Evolutionary conservation across 1,140 invertebrate genomes (phyloP).

Genomic region (Goniozus legneri): DNA sequence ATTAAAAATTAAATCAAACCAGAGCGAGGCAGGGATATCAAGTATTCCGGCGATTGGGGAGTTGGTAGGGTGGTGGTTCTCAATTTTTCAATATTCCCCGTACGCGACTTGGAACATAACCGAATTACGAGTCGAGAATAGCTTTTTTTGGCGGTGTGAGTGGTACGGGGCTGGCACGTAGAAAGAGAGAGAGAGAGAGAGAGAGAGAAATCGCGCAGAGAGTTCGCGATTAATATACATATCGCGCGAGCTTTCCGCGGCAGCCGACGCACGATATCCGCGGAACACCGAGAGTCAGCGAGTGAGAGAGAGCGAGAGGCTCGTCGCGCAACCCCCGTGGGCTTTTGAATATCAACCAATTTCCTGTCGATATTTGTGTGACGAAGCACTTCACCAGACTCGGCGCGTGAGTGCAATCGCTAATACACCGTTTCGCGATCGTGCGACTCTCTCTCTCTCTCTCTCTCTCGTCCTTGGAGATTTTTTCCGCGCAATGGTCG

Average conservation of each 20-base stretch:
- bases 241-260: conserved; percentile 30
- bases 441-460: conserved; percentile 6
- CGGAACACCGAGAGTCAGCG: conserved; percentile 21
- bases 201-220: conserved; percentile 7
- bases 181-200: conserved; percentile 13
- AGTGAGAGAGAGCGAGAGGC: no score
- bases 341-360: conserved; percentile 50
- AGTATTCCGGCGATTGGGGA: no score
- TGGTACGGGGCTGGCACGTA: conserved; percentile 7
- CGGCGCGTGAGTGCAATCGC: conserved; percentile 44
- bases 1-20: no score
- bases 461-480: neutral
- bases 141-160: conserved; percentile 30
- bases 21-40: no score
- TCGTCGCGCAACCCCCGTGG: conserved; percentile 34
- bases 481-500: neutral
- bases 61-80: conserved; percentile 9
- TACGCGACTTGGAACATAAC: conserved; percentile 33
- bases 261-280: conserved; percentile 20
- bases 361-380: conserved; percentile 42
- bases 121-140: conserved; percentile 37
- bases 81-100: conserved; percentile 41
- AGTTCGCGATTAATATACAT: conserved; percentile 41
- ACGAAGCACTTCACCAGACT: conserved; percentile 36
- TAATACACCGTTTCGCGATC: conserved; percentile 28